Evolutionary conservation across 2,113 vertebrate genomes (phyloP).

Genomic region (Struthidea cinerea): DNA sequence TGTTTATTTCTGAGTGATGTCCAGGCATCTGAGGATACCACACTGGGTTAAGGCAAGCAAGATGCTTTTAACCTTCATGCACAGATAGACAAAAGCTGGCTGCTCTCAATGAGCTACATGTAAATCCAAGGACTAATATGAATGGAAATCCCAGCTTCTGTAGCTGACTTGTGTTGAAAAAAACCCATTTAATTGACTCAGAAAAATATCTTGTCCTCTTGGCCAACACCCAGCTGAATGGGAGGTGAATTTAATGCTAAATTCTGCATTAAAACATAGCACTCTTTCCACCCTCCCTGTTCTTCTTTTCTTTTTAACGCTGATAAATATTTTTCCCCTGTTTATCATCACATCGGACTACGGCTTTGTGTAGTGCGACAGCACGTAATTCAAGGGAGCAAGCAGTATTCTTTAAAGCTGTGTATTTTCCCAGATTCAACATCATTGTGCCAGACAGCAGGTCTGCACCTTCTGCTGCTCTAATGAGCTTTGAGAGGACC

Average conservation of each 20-base stretch:
- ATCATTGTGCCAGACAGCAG: neutral
- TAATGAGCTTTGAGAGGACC: neutral
- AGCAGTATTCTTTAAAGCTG: neutral
- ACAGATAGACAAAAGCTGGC: conserved; percentile 22
- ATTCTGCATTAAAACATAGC: neutral
- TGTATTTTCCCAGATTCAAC: neutral
- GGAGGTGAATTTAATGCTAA: neutral
- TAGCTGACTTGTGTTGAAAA: neutral
- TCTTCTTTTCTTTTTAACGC: neutral
- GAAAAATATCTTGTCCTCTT: conserved; percentile 8
- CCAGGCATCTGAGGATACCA: neutral
- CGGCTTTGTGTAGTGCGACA: neutral
- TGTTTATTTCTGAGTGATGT: neutral
- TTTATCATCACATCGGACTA: neutral
- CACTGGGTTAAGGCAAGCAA: neutral
- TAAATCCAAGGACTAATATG: conserved; percentile 5
- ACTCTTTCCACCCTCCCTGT: neutral
- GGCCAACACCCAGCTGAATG: neutral
- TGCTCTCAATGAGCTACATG: conserved; percentile 16
- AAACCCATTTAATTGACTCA: neutral
- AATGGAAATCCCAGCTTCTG: conserved; percentile 9
- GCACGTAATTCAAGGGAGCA: neutral
- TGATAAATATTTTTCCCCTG: neutral
- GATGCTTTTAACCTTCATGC: neutral
- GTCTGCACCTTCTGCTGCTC: neutral